Evolutionary conservation across 2,888 invertebrate genomes (phyloP).

Genomic region (Temnothorax rugatulus): DNA sequence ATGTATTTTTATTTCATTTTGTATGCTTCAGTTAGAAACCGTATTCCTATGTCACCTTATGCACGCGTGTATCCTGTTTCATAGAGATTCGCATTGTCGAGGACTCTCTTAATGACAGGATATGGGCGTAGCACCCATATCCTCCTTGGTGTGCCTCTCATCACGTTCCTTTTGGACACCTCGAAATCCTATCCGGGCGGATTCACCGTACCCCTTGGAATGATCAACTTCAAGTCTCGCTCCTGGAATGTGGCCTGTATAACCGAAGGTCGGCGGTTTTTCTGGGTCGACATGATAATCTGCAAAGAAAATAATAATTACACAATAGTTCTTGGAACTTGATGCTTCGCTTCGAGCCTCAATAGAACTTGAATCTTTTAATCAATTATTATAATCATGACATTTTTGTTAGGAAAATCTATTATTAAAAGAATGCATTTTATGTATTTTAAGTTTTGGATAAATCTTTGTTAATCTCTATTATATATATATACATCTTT

Average conservation of each 20-base stretch:
- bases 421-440: too few relatives aligned
- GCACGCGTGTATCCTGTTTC: slow-evolving; percentile 60
- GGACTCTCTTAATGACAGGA: slow-evolving; percentile 69
- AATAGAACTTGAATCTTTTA: too few relatives aligned
- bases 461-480: too few relatives aligned
- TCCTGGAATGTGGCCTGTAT: slow-evolving; percentile 91
- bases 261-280: slow-evolving; percentile 91
- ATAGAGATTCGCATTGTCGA: slow-evolving; percentile 73
- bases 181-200: slow-evolving; percentile 89
- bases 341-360: neutral
- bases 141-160: slow-evolving; percentile 79
- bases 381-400: too few relatives aligned
- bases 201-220: slow-evolving; percentile 90
- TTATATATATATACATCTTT: too few relatives aligned
- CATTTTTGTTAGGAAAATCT: too few relatives aligned
- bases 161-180: slow-evolving; percentile 88
- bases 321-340: neutral
- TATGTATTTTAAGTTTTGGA: too few relatives aligned
- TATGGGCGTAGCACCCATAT: slow-evolving; percentile 41
- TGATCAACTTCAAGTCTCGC: slow-evolving; percentile 90
- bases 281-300: slow-evolving; percentile 90
- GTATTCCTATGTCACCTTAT: slow-evolving; percentile 24
- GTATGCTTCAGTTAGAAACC: slow-evolving; percentile 2
- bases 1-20: neutral
- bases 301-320: slow-evolving; percentile 80